A percentile compares a stretch with the other conserved stretches of the same genome.
Evolutionary conservation across 2,113 vertebrate genomes (phyloP).

Genomic region (Triplophysa dalaica): DNA sequence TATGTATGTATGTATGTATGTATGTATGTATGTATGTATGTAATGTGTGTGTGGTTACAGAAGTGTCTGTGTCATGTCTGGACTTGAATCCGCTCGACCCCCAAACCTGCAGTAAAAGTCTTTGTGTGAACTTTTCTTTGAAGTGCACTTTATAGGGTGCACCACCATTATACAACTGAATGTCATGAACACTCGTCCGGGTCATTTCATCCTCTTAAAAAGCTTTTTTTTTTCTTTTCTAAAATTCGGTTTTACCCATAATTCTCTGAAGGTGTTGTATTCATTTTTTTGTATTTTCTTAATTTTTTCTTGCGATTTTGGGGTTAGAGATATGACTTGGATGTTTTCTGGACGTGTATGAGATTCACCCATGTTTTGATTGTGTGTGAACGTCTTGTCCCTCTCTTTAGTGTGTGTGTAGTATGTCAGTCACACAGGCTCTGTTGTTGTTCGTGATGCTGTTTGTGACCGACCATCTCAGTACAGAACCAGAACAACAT

Average conservation of each 20-base stretch:
- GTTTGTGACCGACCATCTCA: constrained; percentile 50
- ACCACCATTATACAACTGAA: not conserved
- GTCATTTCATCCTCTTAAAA: no score
- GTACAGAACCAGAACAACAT: constrained; percentile 46
- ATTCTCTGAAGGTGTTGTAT: no score
- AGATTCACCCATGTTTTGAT: no score
- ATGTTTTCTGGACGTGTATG: no score
- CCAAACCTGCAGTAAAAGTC: constrained; percentile 3
- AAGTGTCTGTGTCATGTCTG: constrained; percentile 39
- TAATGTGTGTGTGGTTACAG: not conserved
- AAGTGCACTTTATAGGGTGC: not conserved
- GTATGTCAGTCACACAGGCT: constrained; percentile 57
- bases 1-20: no score
- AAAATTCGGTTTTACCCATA: not conserved
- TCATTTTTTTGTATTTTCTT: no score
- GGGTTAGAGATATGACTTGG: no score
- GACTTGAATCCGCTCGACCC: constrained; percentile 25
- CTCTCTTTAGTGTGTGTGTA: constrained; percentile 14
- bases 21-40: no score
- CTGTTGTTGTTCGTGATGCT: constrained; percentile 59
- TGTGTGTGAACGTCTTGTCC: no score
- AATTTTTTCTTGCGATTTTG: no score
- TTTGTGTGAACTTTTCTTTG: constrained; percentile 17
- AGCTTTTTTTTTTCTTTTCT: no score
- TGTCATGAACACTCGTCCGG: not conserved